Evolutionary conservation across 2,797 vertebrate species (phyloP).

Genomic region (Coilia nasus): DNA sequence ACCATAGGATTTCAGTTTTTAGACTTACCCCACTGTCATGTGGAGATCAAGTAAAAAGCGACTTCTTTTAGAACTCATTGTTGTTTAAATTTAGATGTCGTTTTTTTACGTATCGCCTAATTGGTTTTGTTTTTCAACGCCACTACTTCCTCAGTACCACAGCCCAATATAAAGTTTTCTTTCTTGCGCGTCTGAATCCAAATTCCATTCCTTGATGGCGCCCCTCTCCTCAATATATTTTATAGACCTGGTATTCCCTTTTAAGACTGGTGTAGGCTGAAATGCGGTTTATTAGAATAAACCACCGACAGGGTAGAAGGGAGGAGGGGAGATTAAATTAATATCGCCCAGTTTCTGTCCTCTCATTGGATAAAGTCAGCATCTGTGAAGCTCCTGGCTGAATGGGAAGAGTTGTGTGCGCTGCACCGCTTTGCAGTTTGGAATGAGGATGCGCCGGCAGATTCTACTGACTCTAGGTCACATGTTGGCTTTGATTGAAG

Average conservation of each 20-base stretch:
- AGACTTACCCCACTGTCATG: neutral
- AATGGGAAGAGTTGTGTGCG: constrained; percentile 43
- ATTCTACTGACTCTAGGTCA: constrained; percentile 29
- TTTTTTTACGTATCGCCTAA: neutral
- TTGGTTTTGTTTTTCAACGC: neutral
- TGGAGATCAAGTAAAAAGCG: neutral
- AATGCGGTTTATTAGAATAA: constrained; percentile 30
- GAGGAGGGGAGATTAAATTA: constrained; percentile 22
- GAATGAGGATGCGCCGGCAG: constrained; percentile 65
- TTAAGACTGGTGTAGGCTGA: constrained; percentile 25
- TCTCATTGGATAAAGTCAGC: constrained; percentile 16
- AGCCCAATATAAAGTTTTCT: neutral
- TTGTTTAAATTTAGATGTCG: neutral
- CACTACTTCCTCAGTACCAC: neutral
- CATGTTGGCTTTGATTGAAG: constrained; percentile 26
- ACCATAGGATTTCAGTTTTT: neutral
- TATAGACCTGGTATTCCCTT: constrained; percentile 15
- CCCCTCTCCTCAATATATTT: constrained; percentile 15
- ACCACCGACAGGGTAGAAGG: constrained; percentile 2
- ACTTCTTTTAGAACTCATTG: neutral
- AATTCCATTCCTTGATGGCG: constrained; percentile 18
- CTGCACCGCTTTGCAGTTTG: constrained; percentile 50
- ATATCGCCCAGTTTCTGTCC: constrained; percentile 10
- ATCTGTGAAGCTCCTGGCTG: neutral
- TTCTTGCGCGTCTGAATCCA: constrained; percentile 4